Base-by-base conservation (phyloP, 2,888 invertebrate genomes). In the Lepidochitona cinerea region DNA sequence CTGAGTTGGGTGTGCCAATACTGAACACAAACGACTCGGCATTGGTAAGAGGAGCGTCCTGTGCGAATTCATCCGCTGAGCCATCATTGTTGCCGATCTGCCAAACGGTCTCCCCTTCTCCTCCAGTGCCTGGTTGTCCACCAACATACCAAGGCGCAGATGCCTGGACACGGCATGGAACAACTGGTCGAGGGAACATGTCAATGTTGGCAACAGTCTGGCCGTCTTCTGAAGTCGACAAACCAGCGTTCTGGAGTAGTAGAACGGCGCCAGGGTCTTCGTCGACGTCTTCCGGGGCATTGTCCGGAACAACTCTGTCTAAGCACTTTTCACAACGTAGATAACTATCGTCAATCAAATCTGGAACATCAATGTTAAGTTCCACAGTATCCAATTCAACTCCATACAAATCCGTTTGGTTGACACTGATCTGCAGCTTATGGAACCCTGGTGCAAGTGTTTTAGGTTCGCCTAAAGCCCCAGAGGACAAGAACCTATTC, bases 401-500 rank as follows among this genome's bases (percentile, higher is more conserved):
- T 4, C 70, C 70, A 36, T 70, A 37, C 7, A 36, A 9, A 23
- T 70, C 70, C 3, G 70, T 70, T 59, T 59, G 26, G 37, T 18
- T 35, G 36, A 70, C 32, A 3, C 53, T 36, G 35, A 70, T 26
- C 9, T 52, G 53, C 23, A 70, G 12, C 53, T 36, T 36, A 36
- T 70, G 70, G 36, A 52, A 36, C 23, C 53, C 70, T 12, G 75
- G 74, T 1, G 70, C 37, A 1, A 78, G 68, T 0, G 41, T 72
- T 29, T 72, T 52, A 26, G 37, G 67, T 7, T 68, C 70, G n/a
- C 78, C 78, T 23, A 75, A 54, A 18, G 70, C 71, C n/a, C 71
- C 71, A 32, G 68, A 74, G 5, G 53, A 70, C 36, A 75, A n/a
- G 70, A 74, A 78, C 1, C 68, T 41, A n/a, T 78, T 74, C 78